These are phyloP conservation scores for Rattus rattus DNA, from an alignment of 2,113 vertebrate genomes.

Conservation along the genomic window DNA sequence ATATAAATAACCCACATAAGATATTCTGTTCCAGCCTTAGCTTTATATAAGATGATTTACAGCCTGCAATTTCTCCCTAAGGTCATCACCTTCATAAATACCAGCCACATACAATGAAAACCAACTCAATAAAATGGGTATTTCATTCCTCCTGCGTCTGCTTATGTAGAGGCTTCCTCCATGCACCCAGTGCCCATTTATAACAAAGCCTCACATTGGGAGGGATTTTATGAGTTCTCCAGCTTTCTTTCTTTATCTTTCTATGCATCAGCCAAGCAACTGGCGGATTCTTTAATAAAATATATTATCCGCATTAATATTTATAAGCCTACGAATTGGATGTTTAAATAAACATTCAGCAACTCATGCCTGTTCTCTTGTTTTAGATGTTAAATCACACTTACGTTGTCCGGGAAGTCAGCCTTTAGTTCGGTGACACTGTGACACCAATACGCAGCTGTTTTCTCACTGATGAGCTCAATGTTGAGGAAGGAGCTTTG, in stretches of 20 bases:
- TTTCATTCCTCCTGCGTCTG: conserved; percentile 47
- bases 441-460: conserved; percentile 94
- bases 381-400: conserved; percentile 72
- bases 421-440: conserved; percentile 91
- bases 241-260: conserved; percentile 74
- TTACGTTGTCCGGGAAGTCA: conserved; percentile 94
- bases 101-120: conserved; percentile 59
- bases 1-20: conserved; percentile 36
- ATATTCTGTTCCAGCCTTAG: conserved; percentile 48
- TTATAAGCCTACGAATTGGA: conserved; percentile 72
- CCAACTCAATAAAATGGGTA: conserved; percentile 67
- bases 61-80: conserved; percentile 57
- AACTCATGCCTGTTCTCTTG: conserved; percentile 73
- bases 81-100: conserved; percentile 73
- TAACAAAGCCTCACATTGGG: conserved; percentile 63
- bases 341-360: conserved; percentile 66
- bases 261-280: conserved; percentile 72
- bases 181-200: conserved; percentile 53
- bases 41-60: conserved; percentile 65
- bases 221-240: conserved; percentile 70
- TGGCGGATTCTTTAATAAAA: conserved; percentile 77
- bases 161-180: conserved; percentile 53
- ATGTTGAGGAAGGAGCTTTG: conserved; percentile 96
- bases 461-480: conserved; percentile 96
- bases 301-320: conserved; percentile 74